A percentile compares a stretch with the other conserved stretches of the same genome.
phyloP scores from a whole-genome alignment of 2,888 invertebrate species.

The Caenorhabditis sp. region DNA sequence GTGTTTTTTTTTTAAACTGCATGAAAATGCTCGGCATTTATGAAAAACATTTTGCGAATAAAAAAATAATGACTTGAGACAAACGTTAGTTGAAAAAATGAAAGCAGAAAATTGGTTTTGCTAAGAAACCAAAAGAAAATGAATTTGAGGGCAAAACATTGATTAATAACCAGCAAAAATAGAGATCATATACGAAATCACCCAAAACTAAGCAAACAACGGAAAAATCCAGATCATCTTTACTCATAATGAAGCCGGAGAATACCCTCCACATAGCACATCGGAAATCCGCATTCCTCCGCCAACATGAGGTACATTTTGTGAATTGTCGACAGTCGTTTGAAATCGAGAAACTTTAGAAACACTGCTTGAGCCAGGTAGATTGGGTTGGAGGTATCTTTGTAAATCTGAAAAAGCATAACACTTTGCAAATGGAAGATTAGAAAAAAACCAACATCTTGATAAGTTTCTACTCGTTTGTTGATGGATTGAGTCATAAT shows the following conservation, averaged over 20 bases:
- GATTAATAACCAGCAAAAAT: too few relatives aligned
- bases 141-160: too few relatives aligned
- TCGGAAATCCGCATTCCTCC: constrained; percentile 33
- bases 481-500: constrained; percentile 25
- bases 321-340: constrained; percentile 24
- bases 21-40: too few relatives aligned
- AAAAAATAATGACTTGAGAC: too few relatives aligned
- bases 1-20: too few relatives aligned
- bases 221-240: too few relatives aligned
- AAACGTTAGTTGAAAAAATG: too few relatives aligned
- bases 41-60: too few relatives aligned
- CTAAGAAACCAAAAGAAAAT: too few relatives aligned
- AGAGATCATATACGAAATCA: too few relatives aligned
- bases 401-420: constrained; percentile 33
- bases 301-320: constrained; percentile 30
- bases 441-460: constrained; percentile 21
- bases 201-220: background rate
- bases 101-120: too few relatives aligned
- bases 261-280: constrained; percentile 35
- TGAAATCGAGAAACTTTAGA: constrained; percentile 33
- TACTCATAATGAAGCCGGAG: constrained; percentile 40
- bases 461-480: constrained; percentile 23
- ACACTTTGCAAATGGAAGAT: background rate
- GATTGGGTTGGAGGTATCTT: constrained; percentile 8
- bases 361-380: constrained; percentile 33